Percentiles rank a stretch among this genome's conserved stretches.
These are phyloP conservation scores for Sphecodes monilicornis DNA, from an alignment of 2,888 invertebrate species.

Conservation along the genomic window DNA sequence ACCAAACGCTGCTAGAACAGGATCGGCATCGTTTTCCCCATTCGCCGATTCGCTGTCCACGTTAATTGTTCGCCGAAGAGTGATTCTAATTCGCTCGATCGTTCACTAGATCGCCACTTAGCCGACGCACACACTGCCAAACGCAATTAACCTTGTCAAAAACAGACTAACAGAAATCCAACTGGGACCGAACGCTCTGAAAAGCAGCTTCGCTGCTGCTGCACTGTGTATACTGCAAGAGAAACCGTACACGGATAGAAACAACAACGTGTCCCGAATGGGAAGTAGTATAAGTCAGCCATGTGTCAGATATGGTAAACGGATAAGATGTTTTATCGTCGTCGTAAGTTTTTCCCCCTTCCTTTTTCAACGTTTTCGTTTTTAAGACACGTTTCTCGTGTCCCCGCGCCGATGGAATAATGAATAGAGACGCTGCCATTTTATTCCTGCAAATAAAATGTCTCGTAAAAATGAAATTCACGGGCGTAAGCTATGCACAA, in stretches of 20 bases:
- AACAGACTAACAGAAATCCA: constrained; percentile 13
- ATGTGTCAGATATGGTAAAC: constrained; percentile 19
- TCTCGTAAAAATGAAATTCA: constrained; percentile 9
- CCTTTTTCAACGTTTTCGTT: background rate
- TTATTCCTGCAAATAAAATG: constrained; percentile 3
- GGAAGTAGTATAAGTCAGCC: constrained; percentile 32
- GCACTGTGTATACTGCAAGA: background rate
- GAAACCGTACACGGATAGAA: background rate
- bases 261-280: too few relatives aligned
- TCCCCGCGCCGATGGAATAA: background rate
- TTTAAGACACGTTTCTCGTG: background rate
- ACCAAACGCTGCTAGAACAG: background rate
- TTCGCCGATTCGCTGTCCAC: constrained; percentile 13
- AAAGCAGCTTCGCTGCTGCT: background rate
- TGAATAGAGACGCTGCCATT: background rate
- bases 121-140: background rate
- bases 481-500: background rate
- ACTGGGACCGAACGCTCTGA: background rate
- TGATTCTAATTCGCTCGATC: constrained; percentile 41
- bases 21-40: background rate
- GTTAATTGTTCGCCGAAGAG: constrained; percentile 29
- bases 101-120: constrained; percentile 16
- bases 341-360: background rate
- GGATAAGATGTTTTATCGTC: background rate
- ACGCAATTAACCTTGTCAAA: constrained; percentile 49